Percentiles rank a stretch among this genome's conserved stretches.
phyloP scores from a whole-genome alignment of 2,113 vertebrate genomes.

The Lichenostomus cassidix region DNA sequence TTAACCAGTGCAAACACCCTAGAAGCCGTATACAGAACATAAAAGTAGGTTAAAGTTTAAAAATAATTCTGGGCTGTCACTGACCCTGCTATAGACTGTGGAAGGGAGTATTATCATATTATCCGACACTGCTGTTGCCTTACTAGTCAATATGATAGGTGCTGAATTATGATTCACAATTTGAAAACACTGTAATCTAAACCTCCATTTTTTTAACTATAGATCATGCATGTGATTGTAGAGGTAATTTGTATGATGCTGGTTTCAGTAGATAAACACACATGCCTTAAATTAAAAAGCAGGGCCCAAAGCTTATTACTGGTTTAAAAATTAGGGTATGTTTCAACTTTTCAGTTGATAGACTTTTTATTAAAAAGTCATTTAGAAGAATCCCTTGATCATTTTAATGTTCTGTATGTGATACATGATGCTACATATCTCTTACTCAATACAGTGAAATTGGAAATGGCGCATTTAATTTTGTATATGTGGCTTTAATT shows the following conservation, averaged over 20 bases:
- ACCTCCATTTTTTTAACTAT: conserved; percentile 73
- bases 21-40: conserved; percentile 70
- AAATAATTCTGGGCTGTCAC: conserved; percentile 75
- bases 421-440: neutral
- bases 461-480: conserved; percentile 51
- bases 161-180: conserved; percentile 81
- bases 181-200: conserved; percentile 79
- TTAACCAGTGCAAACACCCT: conserved; percentile 78
- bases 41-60: conserved; percentile 73
- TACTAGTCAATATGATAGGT: conserved; percentile 86
- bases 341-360: conserved; percentile 63
- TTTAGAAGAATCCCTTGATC: conserved; percentile 59
- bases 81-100: conserved; percentile 73
- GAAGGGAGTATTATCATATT: conserved; percentile 79
- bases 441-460: conserved; percentile 40
- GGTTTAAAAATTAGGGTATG: conserved; percentile 70
- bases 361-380: conserved; percentile 69
- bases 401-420: conserved; percentile 43
- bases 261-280: conserved; percentile 78
- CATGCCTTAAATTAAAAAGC: conserved; percentile 85
- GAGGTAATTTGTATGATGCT: conserved; percentile 76
- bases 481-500: conserved; percentile 69
- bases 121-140: conserved; percentile 85
- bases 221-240: conserved; percentile 80
- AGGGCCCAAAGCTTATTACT: conserved; percentile 77